Evolutionary conservation across 2,888 invertebrate species (phyloP), one percentile per base, ranked within the genome.

Genomic region (Lasioglossum malachurum): DNA sequence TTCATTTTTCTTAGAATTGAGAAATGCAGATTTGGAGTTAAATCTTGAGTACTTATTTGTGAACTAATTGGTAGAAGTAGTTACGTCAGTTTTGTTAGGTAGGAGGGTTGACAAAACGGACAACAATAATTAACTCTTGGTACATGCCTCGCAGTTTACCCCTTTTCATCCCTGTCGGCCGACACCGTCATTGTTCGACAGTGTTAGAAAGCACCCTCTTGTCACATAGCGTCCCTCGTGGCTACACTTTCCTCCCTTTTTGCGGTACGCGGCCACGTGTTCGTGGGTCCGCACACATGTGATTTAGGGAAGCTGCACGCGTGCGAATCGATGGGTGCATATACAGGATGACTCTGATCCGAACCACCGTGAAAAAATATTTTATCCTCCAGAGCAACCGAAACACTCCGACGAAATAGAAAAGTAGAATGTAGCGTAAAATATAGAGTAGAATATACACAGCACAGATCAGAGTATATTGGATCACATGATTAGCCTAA

Each of bases 121-220:
- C 60, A n/a, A 35, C 10, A 31, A 23, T 23, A 67, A 67, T 35
- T 67, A 67, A 31, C 67, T 23, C 67, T 67, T 4, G 67, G 38
- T 16, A 31, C 23, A 8, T 10, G 8, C 3, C 67, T 19, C 67
- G 8, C 31, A 67, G 38, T 71, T 71, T 38, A 71, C 23, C 38
- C 23, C 41, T 38, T 71, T 71, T 41, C 38, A 38, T 71, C 46
- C 8, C 19, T 69, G 4, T 16, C n/a, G 44, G 23, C 41, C 35
- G 74, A 60, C 38, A 67, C 60, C 23, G 60, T 31, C 67, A 67
- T 78, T 60, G 46, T 81, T 64, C 53, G n/a, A 46, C 41, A n/a
- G n/a, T 46, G 35, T 72, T 16, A 19, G 41, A 53, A 72, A 49
- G 60, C 53, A 80, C 19, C 49, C 60, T 64, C 71, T 64, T 44